Percentiles rank a stretch among this genome's conserved stretches.
Evolutionary conservation across 2,797 vertebrate genomes (phyloP).

Genomic region (Rousettus madagascariensis): DNA sequence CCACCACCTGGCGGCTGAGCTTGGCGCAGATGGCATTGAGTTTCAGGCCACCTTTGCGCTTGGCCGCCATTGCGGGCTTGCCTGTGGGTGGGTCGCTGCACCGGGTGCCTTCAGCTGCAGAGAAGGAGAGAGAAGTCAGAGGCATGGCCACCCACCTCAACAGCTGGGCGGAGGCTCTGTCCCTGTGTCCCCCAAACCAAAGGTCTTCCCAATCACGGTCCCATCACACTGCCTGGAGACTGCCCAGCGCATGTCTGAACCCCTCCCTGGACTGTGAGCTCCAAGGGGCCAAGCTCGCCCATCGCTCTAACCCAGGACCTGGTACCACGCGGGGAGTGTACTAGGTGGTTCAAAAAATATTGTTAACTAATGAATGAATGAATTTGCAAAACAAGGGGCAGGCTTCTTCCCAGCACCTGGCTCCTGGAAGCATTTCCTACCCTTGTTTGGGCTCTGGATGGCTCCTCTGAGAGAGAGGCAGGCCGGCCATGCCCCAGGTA

Average conservation of each 20-base stretch:
- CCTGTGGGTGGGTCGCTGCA: conserved; percentile 98
- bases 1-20: conserved; percentile 98
- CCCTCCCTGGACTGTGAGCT: accelerated
- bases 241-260: accelerated
- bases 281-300: background rate
- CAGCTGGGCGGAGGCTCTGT: background rate
- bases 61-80: conserved; percentile 99
- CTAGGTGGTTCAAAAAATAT: background rate
- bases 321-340: background rate
- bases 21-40: conserved; percentile 99
- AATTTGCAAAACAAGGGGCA: background rate
- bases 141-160: background rate
- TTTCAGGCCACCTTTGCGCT: conserved; percentile 99
- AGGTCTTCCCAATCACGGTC: background rate
- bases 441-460: background rate
- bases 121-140: conserved; percentile 54
- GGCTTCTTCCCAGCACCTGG: background rate
- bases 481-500: background rate
- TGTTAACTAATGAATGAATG: background rate
- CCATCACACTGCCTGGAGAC: background rate
- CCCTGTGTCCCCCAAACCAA: background rate
- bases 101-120: conserved; percentile 97
- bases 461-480: background rate
- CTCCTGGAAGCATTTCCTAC: background rate
- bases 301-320: background rate